These are phyloP conservation scores for Solea solea DNA, from an alignment of 2,113 vertebrate species.

Conservation along the genomic window DNA sequence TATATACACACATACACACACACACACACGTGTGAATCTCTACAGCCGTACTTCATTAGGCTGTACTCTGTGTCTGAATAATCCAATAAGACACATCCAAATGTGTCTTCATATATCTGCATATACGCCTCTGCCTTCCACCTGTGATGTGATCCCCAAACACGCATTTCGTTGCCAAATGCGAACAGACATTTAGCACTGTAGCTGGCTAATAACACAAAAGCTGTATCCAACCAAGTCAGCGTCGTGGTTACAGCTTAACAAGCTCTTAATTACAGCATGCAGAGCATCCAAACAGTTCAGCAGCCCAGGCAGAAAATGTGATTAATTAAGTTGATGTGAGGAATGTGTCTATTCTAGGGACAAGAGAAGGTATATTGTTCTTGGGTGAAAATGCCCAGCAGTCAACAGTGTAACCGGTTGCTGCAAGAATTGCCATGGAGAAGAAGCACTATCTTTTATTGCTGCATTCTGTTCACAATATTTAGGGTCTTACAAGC, in stretches of 20 bases:
- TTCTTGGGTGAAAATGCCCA: slow-evolving; percentile 45
- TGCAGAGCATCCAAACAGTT: slow-evolving; percentile 62
- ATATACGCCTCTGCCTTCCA: slow-evolving; percentile 21
- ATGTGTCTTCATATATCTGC: background rate
- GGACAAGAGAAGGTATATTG: slow-evolving; percentile 48
- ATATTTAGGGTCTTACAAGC: slow-evolving; percentile 54
- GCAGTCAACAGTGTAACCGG: slow-evolving; percentile 30
- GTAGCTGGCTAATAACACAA: slow-evolving; percentile 59
- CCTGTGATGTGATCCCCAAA: slow-evolving; percentile 23
- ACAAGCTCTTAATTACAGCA: slow-evolving; percentile 71
- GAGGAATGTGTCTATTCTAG: slow-evolving; percentile 57
- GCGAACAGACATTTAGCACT: slow-evolving; percentile 26
- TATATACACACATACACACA: too few relatives aligned
- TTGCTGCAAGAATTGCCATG: slow-evolving; percentile 21
- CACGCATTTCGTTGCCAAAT: slow-evolving; percentile 3
- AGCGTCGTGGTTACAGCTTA: slow-evolving; percentile 64
- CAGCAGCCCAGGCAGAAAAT: slow-evolving; percentile 67
- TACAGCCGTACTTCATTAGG: too few relatives aligned
- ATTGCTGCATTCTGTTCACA: slow-evolving; percentile 44
- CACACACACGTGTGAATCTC: too few relatives aligned
- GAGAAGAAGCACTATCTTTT: slow-evolving; percentile 14
- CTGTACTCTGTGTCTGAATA: background rate
- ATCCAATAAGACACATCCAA: background rate
- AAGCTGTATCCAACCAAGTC: slow-evolving; percentile 49
- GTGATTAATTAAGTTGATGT: slow-evolving; percentile 67